Base-by-base conservation (phyloP, 2,888 invertebrate species). In the Sarcophaga rosellei region DNA sequence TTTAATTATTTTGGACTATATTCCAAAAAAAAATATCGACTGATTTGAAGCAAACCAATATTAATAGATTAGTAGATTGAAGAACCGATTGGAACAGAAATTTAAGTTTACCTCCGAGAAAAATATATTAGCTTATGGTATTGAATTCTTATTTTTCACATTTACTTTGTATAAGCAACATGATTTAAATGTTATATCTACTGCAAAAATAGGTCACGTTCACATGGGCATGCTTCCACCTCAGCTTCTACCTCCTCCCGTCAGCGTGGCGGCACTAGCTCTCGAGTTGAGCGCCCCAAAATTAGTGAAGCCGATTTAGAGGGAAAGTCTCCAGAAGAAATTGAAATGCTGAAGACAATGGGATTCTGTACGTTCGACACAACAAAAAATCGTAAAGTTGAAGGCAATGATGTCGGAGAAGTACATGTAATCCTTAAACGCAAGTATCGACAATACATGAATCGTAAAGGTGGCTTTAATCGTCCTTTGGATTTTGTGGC, bases 371-470 rank as follows among this genome's bases (percentile, higher is more conserved):
- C 96, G 87, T 99, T 99, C 93, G 97, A 99, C 92, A 96, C 98
- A 0, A 99, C 99, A 0, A 99, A 99, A 94, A 97, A 98, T 90
- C 98, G 98, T 94, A 97, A 97, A 94, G 98, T 99, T 0, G 96
- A 97, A 0, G 98, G 98, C 47, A 99, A 99, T 92, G 97, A 98
- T 90, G 96, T 96, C 78, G 98, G 98, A n/a, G 97, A 96, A 45
- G 98, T 99, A 88, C 99, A 99, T 93, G 98, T 99, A 82, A 98
- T 98, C 87, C 95, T 99, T 85, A 99, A 99, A 94, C 95, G 99
- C 90, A 98, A 99, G 94, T 99, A 99, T 93, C 96, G 99, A 90
- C 99, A 99, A 94, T 99, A 99, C 92, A 99, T 99, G 99, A 99
- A 99, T 94, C 95, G 99, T 87, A 98, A 99, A 94, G 99, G 99